Percentiles rank a stretch among this genome's conserved stretches.
phyloP scores from a whole-genome alignment of 2,797 vertebrate genomes.

The Lepilemur septentrionalis region DNA sequence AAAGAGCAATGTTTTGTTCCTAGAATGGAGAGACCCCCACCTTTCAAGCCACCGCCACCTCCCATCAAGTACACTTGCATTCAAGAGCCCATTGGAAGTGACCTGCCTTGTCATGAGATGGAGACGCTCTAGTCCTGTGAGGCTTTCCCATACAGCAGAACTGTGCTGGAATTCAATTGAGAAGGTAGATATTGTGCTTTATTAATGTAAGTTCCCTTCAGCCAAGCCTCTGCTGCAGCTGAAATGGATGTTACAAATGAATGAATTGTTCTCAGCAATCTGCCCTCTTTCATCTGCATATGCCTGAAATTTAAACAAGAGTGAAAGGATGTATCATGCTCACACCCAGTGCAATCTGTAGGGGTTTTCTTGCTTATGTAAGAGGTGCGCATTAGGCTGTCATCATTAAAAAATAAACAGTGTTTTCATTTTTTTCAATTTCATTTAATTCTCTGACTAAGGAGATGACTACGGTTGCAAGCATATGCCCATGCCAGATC shows the following conservation, averaged over 20 bases:
- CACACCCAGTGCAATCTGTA: constrained; percentile 5
- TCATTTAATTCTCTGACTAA: constrained; percentile 19
- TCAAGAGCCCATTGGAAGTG: constrained; percentile 66
- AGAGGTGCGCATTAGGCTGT: constrained; percentile 53
- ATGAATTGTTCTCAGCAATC: constrained; percentile 37
- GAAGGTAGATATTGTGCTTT: not conserved
- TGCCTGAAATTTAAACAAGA: not conserved
- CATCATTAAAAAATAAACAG: constrained; percentile 54
- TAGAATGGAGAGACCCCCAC: constrained; percentile 83
- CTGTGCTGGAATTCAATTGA: not conserved
- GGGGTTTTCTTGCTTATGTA: constrained; percentile 65
- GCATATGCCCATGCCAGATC: accelerated
- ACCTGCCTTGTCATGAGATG: constrained; percentile 74
- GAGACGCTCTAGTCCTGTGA: constrained; percentile 71
- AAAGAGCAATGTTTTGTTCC: constrained; percentile 58
- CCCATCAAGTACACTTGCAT: constrained; percentile 81
- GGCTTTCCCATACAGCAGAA: not conserved
- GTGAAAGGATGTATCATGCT: not conserved
- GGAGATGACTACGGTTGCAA: constrained; percentile 18
- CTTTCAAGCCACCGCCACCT: constrained; percentile 82
- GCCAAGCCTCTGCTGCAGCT: constrained; percentile 43
- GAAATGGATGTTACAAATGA: constrained; percentile 50
- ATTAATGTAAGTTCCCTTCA: not conserved
- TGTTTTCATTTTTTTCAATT: constrained; percentile 48
- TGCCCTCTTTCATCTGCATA: not conserved